These are phyloP conservation scores for cattle (Bos taurus) DNA, from an alignment of 2,113 vertebrate genomes.

Conservation along the genomic window DNA sequence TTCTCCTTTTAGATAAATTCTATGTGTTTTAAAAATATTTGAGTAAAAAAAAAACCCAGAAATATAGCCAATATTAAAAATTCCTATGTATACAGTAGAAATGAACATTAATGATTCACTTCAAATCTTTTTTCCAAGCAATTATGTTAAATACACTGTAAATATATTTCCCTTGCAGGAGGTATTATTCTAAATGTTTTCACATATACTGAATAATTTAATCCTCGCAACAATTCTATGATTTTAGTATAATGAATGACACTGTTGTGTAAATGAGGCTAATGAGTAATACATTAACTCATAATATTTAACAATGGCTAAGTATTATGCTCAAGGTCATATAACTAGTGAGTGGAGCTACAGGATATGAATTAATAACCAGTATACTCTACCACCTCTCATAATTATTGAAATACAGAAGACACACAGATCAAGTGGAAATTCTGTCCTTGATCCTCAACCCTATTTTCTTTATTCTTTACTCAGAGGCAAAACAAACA, in stretches of 20 bases:
- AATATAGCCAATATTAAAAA: neutral
- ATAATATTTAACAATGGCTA: neutral
- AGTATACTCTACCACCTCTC: neutral
- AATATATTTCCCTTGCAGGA: neutral
- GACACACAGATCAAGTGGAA: neutral
- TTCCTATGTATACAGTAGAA: neutral
- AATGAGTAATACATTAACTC: neutral
- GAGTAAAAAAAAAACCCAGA: neutral
- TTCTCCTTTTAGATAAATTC: neutral
- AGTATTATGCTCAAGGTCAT: neutral
- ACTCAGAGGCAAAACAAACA: neutral
- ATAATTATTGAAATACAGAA: neutral
- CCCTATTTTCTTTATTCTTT: neutral
- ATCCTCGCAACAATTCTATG: neutral
- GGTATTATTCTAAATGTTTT: neutral
- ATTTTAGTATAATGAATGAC: neutral
- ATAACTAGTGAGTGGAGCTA: neutral
- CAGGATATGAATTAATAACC: neutral
- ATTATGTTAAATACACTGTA: neutral
- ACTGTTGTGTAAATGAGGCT: neutral
- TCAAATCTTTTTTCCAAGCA: neutral
- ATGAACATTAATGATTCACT: neutral
- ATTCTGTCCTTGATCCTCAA: neutral
- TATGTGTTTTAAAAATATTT: neutral
- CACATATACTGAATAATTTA: neutral